Conservation (phyloP, 2,888 invertebrate species). For the Scaptodrosophila latifasciaeformis region DNA sequence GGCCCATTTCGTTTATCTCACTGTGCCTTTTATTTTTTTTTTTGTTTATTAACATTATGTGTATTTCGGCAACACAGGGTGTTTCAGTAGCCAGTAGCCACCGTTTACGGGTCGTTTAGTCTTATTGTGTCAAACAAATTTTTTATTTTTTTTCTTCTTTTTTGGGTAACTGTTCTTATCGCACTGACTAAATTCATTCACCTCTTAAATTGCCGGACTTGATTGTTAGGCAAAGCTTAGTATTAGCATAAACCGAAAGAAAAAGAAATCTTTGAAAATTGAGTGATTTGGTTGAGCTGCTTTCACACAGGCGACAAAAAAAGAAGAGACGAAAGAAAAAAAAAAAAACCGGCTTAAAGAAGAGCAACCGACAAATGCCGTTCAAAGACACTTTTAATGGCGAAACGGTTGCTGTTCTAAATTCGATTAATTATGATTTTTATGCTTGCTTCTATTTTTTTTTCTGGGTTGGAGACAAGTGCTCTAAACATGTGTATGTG, state of each 20-base stretch:
- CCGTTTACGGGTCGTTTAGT: slow-evolving; percentile 9
- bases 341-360: slow-evolving; percentile 42
- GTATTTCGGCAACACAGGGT: slow-evolving; percentile 23
- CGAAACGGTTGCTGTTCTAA: slow-evolving; percentile 55
- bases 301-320: slow-evolving; percentile 34
- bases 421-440: slow-evolving; percentile 59
- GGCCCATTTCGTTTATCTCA: slow-evolving; percentile 25
- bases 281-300: slow-evolving; percentile 25
- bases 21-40: slow-evolving; percentile 32
- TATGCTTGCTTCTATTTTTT: slow-evolving; percentile 27
- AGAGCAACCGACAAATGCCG: slow-evolving; percentile 1
- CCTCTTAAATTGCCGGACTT: slow-evolving; percentile 35
- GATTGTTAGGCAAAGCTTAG: slow-evolving; percentile 16
- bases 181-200: slow-evolving; percentile 51
- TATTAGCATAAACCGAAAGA: slow-evolving; percentile 45
- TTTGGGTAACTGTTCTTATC: slow-evolving; percentile 34
- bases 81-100: slow-evolving; percentile 24
- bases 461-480: no score
- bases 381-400: slow-evolving; percentile 7
- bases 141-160: no score
- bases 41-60: neutral
- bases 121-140: slow-evolving; percentile 15
- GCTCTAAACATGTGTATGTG: no score
- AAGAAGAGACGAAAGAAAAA: no score
- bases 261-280: slow-evolving; percentile 35